Base-by-base conservation (phyloP, 2,888 invertebrate species). In the Leuctra nigra region DNA sequence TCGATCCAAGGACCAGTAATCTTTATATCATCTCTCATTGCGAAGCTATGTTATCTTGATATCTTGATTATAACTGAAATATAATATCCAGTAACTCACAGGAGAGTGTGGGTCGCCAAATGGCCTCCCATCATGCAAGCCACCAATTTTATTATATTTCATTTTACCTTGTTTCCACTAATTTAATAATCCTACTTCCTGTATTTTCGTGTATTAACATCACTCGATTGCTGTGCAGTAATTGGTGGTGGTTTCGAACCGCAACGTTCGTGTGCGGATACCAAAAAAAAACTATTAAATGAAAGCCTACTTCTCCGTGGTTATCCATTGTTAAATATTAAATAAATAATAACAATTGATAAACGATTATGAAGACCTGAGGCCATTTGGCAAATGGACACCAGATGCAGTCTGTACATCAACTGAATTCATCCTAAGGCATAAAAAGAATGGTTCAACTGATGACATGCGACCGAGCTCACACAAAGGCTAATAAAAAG, bases 401-500 rank as follows among this genome's bases (percentile, higher is more conserved):
- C 50, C 50, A 50, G 50, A 50, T 50, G 50, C 13, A 35, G 33
- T 29, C 7, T 29, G 29, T 29, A 7, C 6, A 29, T 29, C 11
- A 6, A 29, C 29, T 29, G 29, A 6, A 6, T 29, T 29, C 29
- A 29, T 6, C 29, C 7, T 11, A 29, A 11, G 6, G 6, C 29
- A 29, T 7, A 29, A 6, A 29, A 29, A 29, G 7, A 29, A 29
- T 11, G 7, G 11, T n/a, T 7, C 29, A 29, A 29, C 33, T 9
- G 50, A 35, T 35, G 50, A 50, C 50, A 50, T 50, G 50, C 50
- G 35, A 50, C 50, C 14, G 16, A 48, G 48, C 48, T 29, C 1
- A 29, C 48, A 48, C 48, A 48, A 33, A 29, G 44, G 22, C 22
- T 23, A 23, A 23, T 29, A 29, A 7, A 29, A 6, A 29, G 6